Conservation (phyloP, 2,888 invertebrate genomes). For the Pardosa pseudoannulata region DNA sequence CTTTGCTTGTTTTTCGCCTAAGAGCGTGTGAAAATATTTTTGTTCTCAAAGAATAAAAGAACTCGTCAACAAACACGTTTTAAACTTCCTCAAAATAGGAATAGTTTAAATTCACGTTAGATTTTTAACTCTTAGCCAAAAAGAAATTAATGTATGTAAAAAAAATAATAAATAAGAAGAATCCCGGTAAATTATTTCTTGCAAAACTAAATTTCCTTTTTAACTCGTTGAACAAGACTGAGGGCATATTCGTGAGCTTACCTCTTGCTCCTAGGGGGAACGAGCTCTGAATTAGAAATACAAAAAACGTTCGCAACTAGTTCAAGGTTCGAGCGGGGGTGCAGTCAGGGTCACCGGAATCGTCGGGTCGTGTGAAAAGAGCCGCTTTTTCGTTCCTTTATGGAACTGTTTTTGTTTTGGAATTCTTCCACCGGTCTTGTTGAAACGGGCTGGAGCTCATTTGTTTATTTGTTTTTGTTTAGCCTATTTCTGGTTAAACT, state of each 20-base stretch:
- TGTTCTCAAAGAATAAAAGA: too few species aligned
- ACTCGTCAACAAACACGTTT: too few species aligned
- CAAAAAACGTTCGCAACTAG: conserved; percentile 60
- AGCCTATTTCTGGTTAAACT: neutral
- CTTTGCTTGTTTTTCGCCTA: too few species aligned
- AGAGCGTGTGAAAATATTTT: too few species aligned
- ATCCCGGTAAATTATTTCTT: neutral
- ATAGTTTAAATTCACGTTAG: too few species aligned
- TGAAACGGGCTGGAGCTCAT: neutral
- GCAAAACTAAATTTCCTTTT: neutral
- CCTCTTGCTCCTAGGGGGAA: conserved; percentile 29
- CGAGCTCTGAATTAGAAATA: conserved; percentile 52
- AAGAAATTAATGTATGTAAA: too few species aligned
- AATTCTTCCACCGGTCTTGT: conserved; percentile 31
- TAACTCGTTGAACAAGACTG: neutral
- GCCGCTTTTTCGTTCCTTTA: conserved; percentile 40
- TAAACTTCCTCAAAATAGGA: too few species aligned
- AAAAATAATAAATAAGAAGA: too few species aligned
- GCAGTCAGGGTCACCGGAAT: conserved; percentile 59
- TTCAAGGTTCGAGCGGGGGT: conserved; percentile 55
- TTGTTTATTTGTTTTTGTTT: neutral
- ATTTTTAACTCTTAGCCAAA: too few species aligned
- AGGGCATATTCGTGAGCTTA: conserved; percentile 46
- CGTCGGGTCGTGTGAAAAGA: conserved; percentile 64
- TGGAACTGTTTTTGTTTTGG: conserved; percentile 13